Evolutionary conservation across 2,888 invertebrate genomes (phyloP).

Genomic region (Aquatica leii): DNA sequence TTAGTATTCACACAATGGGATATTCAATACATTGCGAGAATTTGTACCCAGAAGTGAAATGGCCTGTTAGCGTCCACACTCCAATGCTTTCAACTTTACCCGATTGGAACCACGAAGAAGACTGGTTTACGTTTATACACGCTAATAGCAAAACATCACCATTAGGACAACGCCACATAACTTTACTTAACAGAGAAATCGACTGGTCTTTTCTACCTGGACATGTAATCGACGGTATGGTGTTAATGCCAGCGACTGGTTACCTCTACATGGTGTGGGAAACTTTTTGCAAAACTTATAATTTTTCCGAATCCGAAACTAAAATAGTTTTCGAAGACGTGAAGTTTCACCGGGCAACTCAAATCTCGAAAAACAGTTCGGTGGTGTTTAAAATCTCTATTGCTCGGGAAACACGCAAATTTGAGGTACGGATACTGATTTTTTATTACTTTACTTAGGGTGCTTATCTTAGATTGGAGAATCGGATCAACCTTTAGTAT

Average conservation of each 20-base stretch:
- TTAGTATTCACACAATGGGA: conserved; percentile 80
- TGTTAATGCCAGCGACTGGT: conserved; percentile 69
- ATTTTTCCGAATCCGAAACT: conserved; percentile 57
- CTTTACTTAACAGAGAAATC: conserved; percentile 70
- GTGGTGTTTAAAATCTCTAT: conserved; percentile 45
- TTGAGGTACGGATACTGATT: conserved; percentile 54
- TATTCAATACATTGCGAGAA: conserved; percentile 76
- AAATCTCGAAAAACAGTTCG: conserved; percentile 60
- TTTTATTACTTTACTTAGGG: too few relatives aligned
- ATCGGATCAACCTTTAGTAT: not conserved
- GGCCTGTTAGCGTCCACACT: conserved; percentile 86
- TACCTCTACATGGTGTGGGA: conserved; percentile 64
- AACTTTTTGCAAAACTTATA: conserved; percentile 61
- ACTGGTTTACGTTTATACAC: conserved; percentile 75
- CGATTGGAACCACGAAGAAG: conserved; percentile 87
- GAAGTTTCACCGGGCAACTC: conserved; percentile 67
- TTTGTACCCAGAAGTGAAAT: conserved; percentile 78
- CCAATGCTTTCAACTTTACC: conserved; percentile 84
- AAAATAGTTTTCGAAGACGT: conserved; percentile 68
- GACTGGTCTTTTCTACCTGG: conserved; percentile 77
- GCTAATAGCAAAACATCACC: conserved; percentile 70
- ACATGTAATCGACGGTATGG: conserved; percentile 81
- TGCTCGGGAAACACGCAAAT: conserved; percentile 47
- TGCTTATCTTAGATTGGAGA: not conserved
- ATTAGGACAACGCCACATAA: conserved; percentile 71